Evolutionary conservation across 1,140 invertebrate species (phyloP).

Genomic region (Drosophila leontia): DNA sequence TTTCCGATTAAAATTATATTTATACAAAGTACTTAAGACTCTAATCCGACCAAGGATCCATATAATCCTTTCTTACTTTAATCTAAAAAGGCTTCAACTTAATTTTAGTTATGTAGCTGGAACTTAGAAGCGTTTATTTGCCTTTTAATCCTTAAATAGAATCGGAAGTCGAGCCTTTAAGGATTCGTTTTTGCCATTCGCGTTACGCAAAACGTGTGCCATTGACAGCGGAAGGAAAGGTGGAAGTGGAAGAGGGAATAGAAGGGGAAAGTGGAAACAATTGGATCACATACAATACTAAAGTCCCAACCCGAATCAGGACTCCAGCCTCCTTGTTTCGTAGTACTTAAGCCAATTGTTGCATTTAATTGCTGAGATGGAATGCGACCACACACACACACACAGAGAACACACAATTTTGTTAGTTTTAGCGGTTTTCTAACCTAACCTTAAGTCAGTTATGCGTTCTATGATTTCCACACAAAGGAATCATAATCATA

Average conservation of each 20-base stretch:
- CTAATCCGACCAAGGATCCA: constrained; percentile 3
- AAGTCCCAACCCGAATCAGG: constrained; percentile 20
- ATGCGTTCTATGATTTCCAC: constrained; percentile 62
- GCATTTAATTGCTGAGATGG: constrained; percentile 64
- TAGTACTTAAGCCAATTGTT: constrained; percentile 77
- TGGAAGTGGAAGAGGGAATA: not conserved
- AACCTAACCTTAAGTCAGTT: constrained; percentile 71
- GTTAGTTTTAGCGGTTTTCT: constrained; percentile 72
- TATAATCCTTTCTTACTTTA: not conserved
- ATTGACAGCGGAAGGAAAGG: constrained; percentile 55
- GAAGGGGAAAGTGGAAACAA: constrained; percentile 11
- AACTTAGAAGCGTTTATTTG: not conserved
- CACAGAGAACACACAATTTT: constrained; percentile 53
- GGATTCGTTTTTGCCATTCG: constrained; percentile 69
- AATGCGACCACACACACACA: constrained; percentile 43
- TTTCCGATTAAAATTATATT: constrained; percentile 12
- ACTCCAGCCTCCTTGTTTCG: constrained; percentile 63
- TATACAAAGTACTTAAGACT: constrained; percentile 2
- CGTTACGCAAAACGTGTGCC: constrained; percentile 72
- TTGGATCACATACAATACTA: constrained; percentile 14
- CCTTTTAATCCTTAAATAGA: not conserved
- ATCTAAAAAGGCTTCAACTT: not conserved
- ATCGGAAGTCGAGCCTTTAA: constrained; percentile 1
- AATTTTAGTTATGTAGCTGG: not conserved
- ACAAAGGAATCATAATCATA: constrained; percentile 23